Percentiles rank a stretch among this genome's conserved stretches.
Evolutionary conservation across 53 echinoderm and acorn worm species (phyloP).

Genomic region (Paracentrotus lividus): DNA sequence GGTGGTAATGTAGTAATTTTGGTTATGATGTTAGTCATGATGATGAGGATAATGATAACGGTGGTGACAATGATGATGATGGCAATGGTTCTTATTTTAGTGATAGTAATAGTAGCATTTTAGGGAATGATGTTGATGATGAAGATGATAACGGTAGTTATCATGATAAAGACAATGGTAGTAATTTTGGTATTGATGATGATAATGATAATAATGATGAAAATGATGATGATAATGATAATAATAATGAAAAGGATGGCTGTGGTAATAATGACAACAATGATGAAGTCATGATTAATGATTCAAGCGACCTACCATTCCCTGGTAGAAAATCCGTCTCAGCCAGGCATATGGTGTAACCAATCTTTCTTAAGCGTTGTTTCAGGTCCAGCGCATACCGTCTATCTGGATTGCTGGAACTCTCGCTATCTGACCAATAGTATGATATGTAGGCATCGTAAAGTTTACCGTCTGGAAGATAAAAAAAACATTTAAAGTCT

Average conservation of each 20-base stretch:
- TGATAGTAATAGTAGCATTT: too few relatives aligned
- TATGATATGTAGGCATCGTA: slow-evolving; percentile 60
- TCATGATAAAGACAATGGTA: background rate
- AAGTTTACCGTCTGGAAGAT: background rate
- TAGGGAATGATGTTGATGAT: background rate
- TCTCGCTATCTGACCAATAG: slow-evolving; percentile 31
- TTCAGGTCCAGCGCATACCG: slow-evolving; percentile 24
- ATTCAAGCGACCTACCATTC: slow-evolving; percentile 38
- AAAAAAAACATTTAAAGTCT: too few relatives aligned
- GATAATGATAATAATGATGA: background rate
- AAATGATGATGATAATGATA: background rate
- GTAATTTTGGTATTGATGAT: background rate
- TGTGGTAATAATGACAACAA: background rate
- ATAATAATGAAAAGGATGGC: background rate
- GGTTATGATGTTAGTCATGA: background rate
- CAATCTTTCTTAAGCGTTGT: slow-evolving; percentile 13
- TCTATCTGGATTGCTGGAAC: slow-evolving; percentile 2
- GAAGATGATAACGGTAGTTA: background rate
- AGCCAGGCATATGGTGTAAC: slow-evolving; percentile 24
- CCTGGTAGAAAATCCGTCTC: slow-evolving; percentile 47
- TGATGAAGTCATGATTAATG: too few relatives aligned
- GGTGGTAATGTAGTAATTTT: background rate
- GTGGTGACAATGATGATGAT: slow-evolving; percentile 13
- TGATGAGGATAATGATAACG: background rate
- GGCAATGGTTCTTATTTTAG: background rate